These are phyloP conservation scores for Chroicocephalus ridibundus DNA, from an alignment of 2,113 vertebrate species.

Conservation along the genomic window DNA sequence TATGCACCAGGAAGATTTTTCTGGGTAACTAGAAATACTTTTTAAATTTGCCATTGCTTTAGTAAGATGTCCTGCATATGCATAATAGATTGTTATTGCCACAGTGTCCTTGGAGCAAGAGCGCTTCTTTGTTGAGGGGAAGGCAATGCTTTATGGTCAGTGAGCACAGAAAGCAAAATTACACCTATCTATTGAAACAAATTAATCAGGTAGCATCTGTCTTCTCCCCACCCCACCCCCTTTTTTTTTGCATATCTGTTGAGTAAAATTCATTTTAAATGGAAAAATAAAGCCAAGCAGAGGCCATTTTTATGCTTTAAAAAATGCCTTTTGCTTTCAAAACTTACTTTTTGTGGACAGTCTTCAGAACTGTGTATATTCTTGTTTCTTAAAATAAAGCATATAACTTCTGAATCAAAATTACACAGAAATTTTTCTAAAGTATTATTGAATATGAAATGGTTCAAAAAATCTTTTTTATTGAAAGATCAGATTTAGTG, in stretches of 20 bases:
- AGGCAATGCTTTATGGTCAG: background rate
- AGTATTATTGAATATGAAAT: background rate
- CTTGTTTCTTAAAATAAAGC: background rate
- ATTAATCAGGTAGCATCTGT: background rate
- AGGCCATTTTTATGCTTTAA: background rate
- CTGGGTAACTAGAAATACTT: conserved; percentile 78
- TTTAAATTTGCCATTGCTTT: background rate
- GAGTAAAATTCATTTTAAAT: background rate
- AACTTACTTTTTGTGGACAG: background rate
- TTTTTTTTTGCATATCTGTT: background rate
- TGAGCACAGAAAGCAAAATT: background rate
- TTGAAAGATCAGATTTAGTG: background rate
- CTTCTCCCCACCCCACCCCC: background rate
- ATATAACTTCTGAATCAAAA: background rate
- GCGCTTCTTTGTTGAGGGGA: background rate
- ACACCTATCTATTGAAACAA: background rate
- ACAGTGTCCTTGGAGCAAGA: conserved; percentile 9
- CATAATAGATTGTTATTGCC: conserved; percentile 17
- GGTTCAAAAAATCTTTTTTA: background rate
- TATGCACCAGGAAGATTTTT: conserved; percentile 96
- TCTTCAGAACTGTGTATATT: background rate
- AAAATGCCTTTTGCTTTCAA: background rate
- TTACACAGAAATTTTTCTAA: background rate
- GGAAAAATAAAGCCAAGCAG: background rate
- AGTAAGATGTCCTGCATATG: background rate